phyloP scores from a whole-genome alignment of 1,140 invertebrate genomes.

The Dryas iulia region DNA sequence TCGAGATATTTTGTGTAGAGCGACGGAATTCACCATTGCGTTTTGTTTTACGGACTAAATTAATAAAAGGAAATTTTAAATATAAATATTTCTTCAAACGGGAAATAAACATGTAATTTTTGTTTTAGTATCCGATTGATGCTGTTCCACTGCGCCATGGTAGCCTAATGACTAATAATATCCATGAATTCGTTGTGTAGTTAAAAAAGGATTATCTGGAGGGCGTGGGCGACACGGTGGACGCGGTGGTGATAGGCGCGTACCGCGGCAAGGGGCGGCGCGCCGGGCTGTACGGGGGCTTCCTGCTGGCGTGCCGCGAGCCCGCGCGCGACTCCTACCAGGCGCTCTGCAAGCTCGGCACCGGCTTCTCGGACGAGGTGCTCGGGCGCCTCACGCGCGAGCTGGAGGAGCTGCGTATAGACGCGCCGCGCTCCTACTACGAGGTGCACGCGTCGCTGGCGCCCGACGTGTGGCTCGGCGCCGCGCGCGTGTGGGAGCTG shows the following conservation, averaged over 20 bases:
- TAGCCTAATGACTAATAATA: too few relatives aligned
- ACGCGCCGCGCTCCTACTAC: slow-evolving; percentile 91
- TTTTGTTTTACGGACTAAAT: not conserved
- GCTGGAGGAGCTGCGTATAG: slow-evolving; percentile 89
- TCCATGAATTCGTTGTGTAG: slow-evolving; percentile 39
- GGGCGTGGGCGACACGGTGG: slow-evolving; percentile 95
- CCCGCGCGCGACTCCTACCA: slow-evolving; percentile 96
- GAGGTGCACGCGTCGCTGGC: slow-evolving; percentile 63
- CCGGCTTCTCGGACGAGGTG: slow-evolving; percentile 97
- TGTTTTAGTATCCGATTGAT: too few relatives aligned
- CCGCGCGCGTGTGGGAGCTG: slow-evolving; percentile 97
- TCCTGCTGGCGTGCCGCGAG: slow-evolving; percentile 98
- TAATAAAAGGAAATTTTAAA: too few relatives aligned
- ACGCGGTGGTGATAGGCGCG: slow-evolving; percentile 97
- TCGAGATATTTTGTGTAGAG: too few relatives aligned
- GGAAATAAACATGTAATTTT: too few relatives aligned
- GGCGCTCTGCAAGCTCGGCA: slow-evolving; percentile 92
- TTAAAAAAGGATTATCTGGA: slow-evolving; percentile 99
- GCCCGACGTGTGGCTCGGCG: slow-evolving; percentile 98
- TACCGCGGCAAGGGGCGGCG: slow-evolving; percentile 97
- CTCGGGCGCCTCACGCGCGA: slow-evolving; percentile 89
- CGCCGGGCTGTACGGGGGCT: slow-evolving; percentile 97
- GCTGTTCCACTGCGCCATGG: too few relatives aligned
- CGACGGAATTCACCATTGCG: too few relatives aligned
- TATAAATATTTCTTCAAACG: too few relatives aligned